Evolutionary conservation across 2,797 vertebrate species (phyloP).

Genomic region (Anguilla megastoma): DNA sequence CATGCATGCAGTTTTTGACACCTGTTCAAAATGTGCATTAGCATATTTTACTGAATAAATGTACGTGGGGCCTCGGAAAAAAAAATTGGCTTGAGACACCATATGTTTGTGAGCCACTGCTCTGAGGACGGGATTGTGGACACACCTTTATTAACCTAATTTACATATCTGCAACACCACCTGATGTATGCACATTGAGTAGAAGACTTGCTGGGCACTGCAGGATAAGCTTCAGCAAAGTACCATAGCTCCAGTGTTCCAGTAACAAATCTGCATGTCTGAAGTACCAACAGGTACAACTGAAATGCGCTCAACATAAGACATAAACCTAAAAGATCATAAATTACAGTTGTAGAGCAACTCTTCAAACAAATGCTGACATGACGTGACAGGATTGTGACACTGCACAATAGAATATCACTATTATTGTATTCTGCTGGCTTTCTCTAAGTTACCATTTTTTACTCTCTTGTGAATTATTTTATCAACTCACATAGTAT

Average conservation of each 20-base stretch:
- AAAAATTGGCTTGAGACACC: not conserved
- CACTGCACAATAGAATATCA: conserved; percentile 48
- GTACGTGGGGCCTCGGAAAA: not conserved
- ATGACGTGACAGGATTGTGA: conserved; percentile 48
- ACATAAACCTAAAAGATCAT: conserved; percentile 39
- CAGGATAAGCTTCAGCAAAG: not conserved
- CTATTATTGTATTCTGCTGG: conserved; percentile 61
- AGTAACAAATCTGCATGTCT: not conserved
- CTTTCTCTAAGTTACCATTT: conserved; percentile 56
- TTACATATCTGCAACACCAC: not conserved
- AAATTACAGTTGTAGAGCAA: conserved; percentile 49
- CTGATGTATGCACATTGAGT: not conserved
- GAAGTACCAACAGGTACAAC: not conserved
- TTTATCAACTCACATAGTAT: conserved; percentile 30
- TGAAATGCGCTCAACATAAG: not conserved
- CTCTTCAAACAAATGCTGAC: conserved; percentile 50
- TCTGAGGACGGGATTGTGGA: not conserved
- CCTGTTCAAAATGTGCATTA: too few relatives aligned
- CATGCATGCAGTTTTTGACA: not conserved
- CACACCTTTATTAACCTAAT: not conserved
- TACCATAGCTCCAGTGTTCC: not conserved
- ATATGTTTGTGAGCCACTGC: not conserved
- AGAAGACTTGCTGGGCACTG: not conserved
- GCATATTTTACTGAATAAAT: not conserved
- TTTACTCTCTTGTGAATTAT: conserved; percentile 56